Evolutionary conservation across 1,140 invertebrate genomes (phyloP).

Genomic region (Adoxophyes honmai): DNA sequence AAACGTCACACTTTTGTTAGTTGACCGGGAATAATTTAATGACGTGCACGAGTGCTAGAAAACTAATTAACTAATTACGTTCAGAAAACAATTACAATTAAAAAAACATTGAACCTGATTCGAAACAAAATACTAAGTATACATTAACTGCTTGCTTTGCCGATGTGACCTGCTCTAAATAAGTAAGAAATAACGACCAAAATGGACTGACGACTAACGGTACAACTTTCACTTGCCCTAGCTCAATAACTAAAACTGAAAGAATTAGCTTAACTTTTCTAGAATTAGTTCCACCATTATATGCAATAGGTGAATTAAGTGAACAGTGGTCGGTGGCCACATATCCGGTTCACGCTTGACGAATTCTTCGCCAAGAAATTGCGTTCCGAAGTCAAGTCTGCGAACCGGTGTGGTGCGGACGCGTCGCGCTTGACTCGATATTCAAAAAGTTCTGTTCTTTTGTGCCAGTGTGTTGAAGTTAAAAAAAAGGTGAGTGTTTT

Average conservation of each 20-base stretch:
- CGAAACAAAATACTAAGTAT: too few relatives aligned
- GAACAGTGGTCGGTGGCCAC: not conserved
- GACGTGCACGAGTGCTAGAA: too few relatives aligned
- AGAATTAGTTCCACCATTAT: slow-evolving; percentile 12
- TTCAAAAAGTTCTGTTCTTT: not conserved
- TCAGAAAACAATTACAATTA: too few relatives aligned
- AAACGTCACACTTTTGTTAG: too few relatives aligned
- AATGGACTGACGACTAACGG: not conserved
- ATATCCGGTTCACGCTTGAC: slow-evolving; percentile 15
- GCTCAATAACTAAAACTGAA: not conserved
- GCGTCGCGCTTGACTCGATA: not conserved
- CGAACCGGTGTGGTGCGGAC: not conserved
- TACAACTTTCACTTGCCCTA: not conserved
- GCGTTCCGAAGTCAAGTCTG: slow-evolving; percentile 2
- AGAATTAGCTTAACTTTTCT: slow-evolving; percentile 3
- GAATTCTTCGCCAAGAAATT: slow-evolving; percentile 3
- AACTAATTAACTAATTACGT: too few relatives aligned
- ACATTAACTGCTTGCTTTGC: not conserved
- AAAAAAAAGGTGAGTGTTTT: not conserved
- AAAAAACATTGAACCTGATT: too few relatives aligned
- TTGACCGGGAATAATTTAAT: too few relatives aligned
- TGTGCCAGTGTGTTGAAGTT: not conserved
- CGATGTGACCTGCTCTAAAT: not conserved
- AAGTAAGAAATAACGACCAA: not conserved
- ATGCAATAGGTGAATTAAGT: slow-evolving; percentile 13